Evolutionary conservation across 64 coral and sea anemone species (phyloP).

Genomic region (Montipora sp.): DNA sequence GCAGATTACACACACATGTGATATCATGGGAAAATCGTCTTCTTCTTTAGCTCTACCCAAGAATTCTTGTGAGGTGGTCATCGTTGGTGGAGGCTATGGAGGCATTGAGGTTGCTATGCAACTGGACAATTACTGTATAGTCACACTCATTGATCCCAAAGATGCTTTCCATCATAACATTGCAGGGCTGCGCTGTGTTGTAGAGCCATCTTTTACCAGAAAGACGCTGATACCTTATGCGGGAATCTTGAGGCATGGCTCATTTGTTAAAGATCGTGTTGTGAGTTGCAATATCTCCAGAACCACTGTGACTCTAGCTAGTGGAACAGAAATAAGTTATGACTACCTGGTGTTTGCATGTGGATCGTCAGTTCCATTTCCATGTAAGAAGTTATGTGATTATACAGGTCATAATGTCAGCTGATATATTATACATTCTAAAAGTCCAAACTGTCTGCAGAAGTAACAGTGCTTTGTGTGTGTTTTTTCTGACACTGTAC

Average conservation of each 20-base stretch:
- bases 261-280: slow-evolving; percentile 78
- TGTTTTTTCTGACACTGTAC: too few relatives aligned
- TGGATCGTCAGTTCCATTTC: slow-evolving; percentile 92
- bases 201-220: slow-evolving; percentile 73
- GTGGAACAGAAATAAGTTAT: slow-evolving; percentile 77
- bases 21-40: slow-evolving; percentile 80
- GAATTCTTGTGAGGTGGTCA: slow-evolving; percentile 74
- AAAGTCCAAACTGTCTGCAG: too few relatives aligned
- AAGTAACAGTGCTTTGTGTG: too few relatives aligned
- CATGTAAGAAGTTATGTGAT: slow-evolving; percentile 55
- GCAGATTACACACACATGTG: background rate
- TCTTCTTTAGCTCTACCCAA: slow-evolving; percentile 68
- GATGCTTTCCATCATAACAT: slow-evolving; percentile 81
- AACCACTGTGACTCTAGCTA: slow-evolving; percentile 68
- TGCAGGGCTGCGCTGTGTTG: slow-evolving; percentile 63
- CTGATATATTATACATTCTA: too few relatives aligned
- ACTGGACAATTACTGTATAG: slow-evolving; percentile 89
- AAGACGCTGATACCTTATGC: slow-evolving; percentile 90
- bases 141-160: slow-evolving; percentile 87
- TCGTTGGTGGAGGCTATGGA: slow-evolving; percentile 89
- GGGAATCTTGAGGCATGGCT: slow-evolving; percentile 59
- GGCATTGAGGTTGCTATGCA: slow-evolving; percentile 61
- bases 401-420: too few relatives aligned
- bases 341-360: slow-evolving; percentile 92
- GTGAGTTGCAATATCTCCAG: slow-evolving; percentile 75